Percentiles rank a stretch among this genome's conserved stretches.
Evolutionary conservation across 2,888 invertebrate species (phyloP).

Genomic region (Tenthredo notha): DNA sequence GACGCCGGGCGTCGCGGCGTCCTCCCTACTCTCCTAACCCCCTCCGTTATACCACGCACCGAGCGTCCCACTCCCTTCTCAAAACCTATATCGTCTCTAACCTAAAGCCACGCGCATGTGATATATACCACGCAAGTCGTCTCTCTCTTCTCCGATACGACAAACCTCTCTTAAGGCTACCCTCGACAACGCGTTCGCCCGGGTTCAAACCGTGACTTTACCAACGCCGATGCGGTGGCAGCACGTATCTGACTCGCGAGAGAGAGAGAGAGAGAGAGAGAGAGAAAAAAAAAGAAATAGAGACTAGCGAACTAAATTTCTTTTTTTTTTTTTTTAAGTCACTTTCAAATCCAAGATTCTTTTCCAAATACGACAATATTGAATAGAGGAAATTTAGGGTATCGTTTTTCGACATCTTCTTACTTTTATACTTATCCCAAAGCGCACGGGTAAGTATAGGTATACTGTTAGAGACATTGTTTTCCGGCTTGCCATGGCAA

Average conservation of each 20-base stretch:
- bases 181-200: neutral
- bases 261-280: neutral
- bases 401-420: neutral
- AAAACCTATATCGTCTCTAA: neutral
- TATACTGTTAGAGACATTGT: constrained; percentile 15
- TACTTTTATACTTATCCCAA: neutral
- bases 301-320: too few species aligned
- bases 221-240: neutral
- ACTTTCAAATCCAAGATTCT: too few species aligned
- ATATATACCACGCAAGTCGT: neutral
- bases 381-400: too few species aligned
- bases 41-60: neutral
- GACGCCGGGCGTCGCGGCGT: constrained; percentile 77
- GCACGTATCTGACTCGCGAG: neutral
- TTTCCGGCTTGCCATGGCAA: constrained; percentile 47
- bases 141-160: neutral
- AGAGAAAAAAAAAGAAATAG: too few species aligned
- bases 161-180: neutral
- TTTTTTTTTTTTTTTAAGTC: too few species aligned
- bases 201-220: neutral
- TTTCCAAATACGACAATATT: too few species aligned
- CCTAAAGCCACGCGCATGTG: neutral
- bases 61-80: neutral
- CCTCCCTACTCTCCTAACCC: constrained; percentile 60
- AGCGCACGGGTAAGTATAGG: neutral